phyloP scores from a whole-genome alignment of 1,140 invertebrate species.

The Drosophila truncata region DNA sequence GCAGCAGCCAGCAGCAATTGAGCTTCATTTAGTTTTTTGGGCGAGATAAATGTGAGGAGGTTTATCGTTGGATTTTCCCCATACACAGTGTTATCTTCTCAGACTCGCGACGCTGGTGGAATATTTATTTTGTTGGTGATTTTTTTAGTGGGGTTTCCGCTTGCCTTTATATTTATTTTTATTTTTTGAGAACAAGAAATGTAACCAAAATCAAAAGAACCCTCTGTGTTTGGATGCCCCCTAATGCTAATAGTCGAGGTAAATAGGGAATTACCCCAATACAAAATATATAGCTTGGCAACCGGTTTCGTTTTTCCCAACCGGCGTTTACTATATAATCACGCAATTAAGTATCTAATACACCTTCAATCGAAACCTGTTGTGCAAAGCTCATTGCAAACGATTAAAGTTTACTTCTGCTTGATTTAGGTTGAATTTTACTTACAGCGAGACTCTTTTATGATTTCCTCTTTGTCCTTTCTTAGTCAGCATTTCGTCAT shows the following conservation, averaged over 20 bases:
- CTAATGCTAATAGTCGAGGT: slow-evolving; percentile 10
- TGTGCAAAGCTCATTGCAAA: slow-evolving; percentile 2
- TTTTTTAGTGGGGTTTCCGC: slow-evolving; percentile 9
- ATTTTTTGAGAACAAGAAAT: slow-evolving; percentile 7
- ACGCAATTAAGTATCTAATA: slow-evolving; percentile 31
- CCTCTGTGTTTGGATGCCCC: background rate
- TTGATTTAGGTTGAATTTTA: background rate
- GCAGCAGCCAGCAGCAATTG: slow-evolving; percentile 21
- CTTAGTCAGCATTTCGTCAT: slow-evolving; percentile 38
- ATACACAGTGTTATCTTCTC: background rate
- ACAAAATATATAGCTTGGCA: slow-evolving; percentile 6
- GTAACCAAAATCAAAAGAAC: slow-evolving; percentile 6
- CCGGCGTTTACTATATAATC: slow-evolving; percentile 36
- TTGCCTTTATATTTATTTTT: background rate
- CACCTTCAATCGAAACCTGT: slow-evolving; percentile 27
- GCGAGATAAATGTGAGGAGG: slow-evolving; percentile 14
- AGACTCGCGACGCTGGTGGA: slow-evolving; percentile 4
- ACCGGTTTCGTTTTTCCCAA: slow-evolving; percentile 57
- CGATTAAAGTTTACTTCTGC: slow-evolving; percentile 22
- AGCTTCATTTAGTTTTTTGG: slow-evolving; percentile 32
- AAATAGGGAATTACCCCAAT: slow-evolving; percentile 30
- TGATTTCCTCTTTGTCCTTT: slow-evolving; percentile 19
- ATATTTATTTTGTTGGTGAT: slow-evolving; percentile 14
- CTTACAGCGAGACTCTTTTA: background rate
- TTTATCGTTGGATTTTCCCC: slow-evolving; percentile 7